Evolutionary conservation across 1,140 invertebrate species (phyloP), one percentile per base, ranked within the genome.

Genomic region (Anastatus disparis): DNA sequence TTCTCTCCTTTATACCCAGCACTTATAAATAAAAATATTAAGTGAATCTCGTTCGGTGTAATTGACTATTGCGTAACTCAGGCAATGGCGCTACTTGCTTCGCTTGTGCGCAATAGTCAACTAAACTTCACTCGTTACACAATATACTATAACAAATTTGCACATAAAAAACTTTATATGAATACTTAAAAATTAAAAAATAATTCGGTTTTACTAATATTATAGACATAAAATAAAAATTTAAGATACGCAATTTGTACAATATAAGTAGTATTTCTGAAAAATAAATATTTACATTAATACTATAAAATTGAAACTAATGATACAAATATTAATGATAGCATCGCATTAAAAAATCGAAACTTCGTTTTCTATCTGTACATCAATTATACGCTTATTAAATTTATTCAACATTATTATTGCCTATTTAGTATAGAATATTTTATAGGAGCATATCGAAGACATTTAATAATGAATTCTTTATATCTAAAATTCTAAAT

Each of bases 211-310:
- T n/a, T n/a, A n/a, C n/a, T n/a, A n/a, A n/a, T n/a, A n/a, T n/a
- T n/a, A 72, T 74, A 46, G 71, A 67, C 63, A 71, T 35, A 35
- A n/a, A 35, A 65, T 52, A 40, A 65, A 52, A 75, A 64, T 68
- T 66, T 66, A 58, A 66, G 9, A 40, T 58, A 40, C 31, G n/a
- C 55, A 55, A 31, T 53, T 70, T 31, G 56, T 53, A 44, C 58
- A 63, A 63, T 22, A 65, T 40, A 40, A 65, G 31, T 65, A 65
- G 62, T 22, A 65, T 65, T 48, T 53, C 35, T 40, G 31, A 24
- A 65, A 53, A 40, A 40, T 26, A 40, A 35, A 46, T 62, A 70
- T 63, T 29, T 44, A 70, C 29, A 63, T 52, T 27, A 26, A 48
- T 66, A 42, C 10, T 59, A 27, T 3, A 40, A 59, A 52, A 24